Base-by-base conservation (phyloP, 2,888 invertebrate genomes). In the Junonia oenone region DNA sequence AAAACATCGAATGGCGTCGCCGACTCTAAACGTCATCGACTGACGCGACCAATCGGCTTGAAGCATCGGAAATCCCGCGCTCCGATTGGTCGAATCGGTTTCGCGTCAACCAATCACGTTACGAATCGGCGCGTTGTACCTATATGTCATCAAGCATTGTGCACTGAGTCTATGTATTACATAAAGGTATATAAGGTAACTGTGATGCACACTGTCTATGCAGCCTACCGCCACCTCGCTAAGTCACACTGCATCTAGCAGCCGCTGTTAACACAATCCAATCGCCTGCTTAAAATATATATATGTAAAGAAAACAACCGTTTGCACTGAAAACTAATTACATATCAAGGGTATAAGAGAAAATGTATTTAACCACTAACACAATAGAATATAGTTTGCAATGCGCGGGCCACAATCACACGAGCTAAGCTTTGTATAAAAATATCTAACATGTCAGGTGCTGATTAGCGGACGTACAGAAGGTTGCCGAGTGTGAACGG, bases 141-240 rank as follows among this genome's bases (percentile, higher is more conserved):
- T 66, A 67, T 47, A 58, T 61, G 67, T 64, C 62, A 59, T 54
- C 66, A 69, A 72, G 69, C 67, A 63, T 63, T 67, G 75, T 76
- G 74, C 72, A 65, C 62, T 63, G 70, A 60, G 65, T 64, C 68
- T 69, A 70, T 68, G 64, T 66, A 64, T 64, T 66, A 69, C 60
- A 68, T 68, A 70, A 66, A 63, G 55, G 58, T 63, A 62, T 59
- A 61, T 59, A 62, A 63, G 56, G 55, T 59, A 63, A 61, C 58
- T 65, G 72, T 75, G 72, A 73, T 69, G 72, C 73, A 71, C 74
- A 72, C 71, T 63, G 56, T 55, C 67, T 68, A 71, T 65, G 72
- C 72, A 74, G 75, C 72, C 74, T 75, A 76, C 77, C 78, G 73
- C 75, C 77, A 76, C 76, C 76, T 63, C 68, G 66, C 75, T 72